Percentiles rank a stretch among this genome's conserved stretches.
Evolutionary conservation across 2,797 vertebrate species (phyloP).

Genomic region (Pantherophis vulpinus): DNA sequence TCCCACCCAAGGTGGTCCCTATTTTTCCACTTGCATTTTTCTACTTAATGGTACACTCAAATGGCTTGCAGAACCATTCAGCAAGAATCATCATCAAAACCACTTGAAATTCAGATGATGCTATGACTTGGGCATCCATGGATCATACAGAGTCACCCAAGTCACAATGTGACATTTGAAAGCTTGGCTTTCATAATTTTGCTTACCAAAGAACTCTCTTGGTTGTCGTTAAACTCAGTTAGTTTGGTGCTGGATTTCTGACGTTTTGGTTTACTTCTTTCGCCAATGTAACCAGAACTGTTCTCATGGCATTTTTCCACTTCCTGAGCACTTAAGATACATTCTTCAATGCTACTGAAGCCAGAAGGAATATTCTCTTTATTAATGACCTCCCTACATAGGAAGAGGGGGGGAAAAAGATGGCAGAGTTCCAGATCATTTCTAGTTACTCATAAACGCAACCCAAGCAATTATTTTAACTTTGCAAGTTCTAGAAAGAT

Average conservation of each 20-base stretch:
- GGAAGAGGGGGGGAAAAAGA: conserved; percentile 34
- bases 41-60: background rate
- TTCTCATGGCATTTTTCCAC: conserved; percentile 72
- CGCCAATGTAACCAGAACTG: conserved; percentile 61
- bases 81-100: background rate
- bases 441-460: background rate
- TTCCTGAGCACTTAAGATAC: conserved; percentile 68
- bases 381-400: conserved; percentile 76
- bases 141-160: background rate
- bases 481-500: background rate
- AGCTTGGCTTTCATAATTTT: background rate
- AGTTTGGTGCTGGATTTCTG: conserved; percentile 80
- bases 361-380: conserved; percentile 90
- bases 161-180: background rate
- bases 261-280: conserved; percentile 78
- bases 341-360: conserved; percentile 68
- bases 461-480: background rate
- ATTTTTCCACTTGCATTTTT: too few relatives aligned
- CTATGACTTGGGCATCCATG: background rate
- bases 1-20: too few relatives aligned
- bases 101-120: background rate
- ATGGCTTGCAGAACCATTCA: background rate
- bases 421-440: conserved; percentile 20
- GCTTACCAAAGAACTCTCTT: conserved; percentile 82
- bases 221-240: conserved; percentile 77